Evolutionary conservation across 1,140 invertebrate species (phyloP).

Genomic region (Heterodera schachtii): DNA sequence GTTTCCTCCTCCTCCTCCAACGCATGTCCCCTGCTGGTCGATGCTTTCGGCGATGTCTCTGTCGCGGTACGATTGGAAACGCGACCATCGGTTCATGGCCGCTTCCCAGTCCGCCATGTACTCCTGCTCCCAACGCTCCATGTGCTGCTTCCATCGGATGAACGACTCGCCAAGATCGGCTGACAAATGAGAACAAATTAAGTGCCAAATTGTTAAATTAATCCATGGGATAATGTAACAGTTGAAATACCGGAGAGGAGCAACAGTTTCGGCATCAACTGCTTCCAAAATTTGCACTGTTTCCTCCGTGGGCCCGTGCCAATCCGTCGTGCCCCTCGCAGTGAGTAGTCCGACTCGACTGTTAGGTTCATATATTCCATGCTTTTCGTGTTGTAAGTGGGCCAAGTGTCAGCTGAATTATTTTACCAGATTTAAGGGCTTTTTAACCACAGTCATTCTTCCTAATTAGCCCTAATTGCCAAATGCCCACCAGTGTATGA

Average conservation of each 20-base stretch:
- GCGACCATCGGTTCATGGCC: slow-evolving; percentile 81
- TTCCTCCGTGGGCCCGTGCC: slow-evolving; percentile 82
- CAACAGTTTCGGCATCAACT: slow-evolving; percentile 85
- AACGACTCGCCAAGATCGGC: slow-evolving; percentile 67
- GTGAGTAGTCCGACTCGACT: slow-evolving; percentile 72
- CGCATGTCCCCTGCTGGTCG: neutral
- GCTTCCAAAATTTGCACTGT: slow-evolving; percentile 93
- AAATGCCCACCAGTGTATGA: slow-evolving; percentile 66
- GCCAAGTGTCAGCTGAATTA: slow-evolving; percentile 74
- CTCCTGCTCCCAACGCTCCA: slow-evolving; percentile 68
- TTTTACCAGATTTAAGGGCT: too few species aligned
- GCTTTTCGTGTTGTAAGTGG: slow-evolving; percentile 78
- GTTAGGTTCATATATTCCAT: slow-evolving; percentile 83
- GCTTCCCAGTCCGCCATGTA: slow-evolving; percentile 69
- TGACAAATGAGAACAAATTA: slow-evolving; percentile 48
- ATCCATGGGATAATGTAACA: neutral
- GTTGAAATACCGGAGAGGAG: slow-evolving; percentile 69
- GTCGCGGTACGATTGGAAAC: slow-evolving; percentile 58
- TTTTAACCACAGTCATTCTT: too few species aligned
- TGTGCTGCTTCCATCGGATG: slow-evolving; percentile 68
- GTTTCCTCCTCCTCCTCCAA: neutral
- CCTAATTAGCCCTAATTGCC: too few species aligned
- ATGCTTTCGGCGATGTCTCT: slow-evolving; percentile 6
- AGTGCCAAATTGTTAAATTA: neutral
- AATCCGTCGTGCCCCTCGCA: slow-evolving; percentile 71